Percentiles rank a stretch among this genome's conserved stretches.
phyloP scores from a whole-genome alignment of 2,113 vertebrate genomes.

The Eretmochelys imbricata region DNA sequence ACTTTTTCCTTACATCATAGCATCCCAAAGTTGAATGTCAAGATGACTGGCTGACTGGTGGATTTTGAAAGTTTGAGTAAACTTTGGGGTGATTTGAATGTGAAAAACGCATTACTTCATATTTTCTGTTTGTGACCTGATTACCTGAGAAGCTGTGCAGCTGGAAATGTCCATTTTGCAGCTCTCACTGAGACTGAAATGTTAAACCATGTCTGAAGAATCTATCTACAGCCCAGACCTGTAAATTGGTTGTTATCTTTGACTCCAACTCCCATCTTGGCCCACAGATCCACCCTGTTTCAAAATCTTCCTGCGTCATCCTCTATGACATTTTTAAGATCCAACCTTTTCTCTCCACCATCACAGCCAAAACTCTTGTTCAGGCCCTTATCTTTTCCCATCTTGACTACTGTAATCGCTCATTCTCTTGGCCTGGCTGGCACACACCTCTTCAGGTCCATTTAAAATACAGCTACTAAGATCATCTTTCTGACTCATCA shows the following conservation, averaged over 20 bases:
- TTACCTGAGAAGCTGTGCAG: background rate
- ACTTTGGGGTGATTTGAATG: rapidly evolving
- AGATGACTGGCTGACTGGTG: background rate
- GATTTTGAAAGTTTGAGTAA: background rate
- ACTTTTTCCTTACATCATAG: background rate
- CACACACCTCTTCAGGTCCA: rapidly evolving
- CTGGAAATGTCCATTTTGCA: background rate
- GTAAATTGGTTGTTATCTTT: conserved; percentile 13
- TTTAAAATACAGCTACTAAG: background rate
- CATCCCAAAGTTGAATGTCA: background rate
- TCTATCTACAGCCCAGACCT: background rate
- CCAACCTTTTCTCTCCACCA: background rate
- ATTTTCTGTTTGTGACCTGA: background rate
- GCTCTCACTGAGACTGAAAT: background rate
- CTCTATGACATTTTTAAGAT: background rate
- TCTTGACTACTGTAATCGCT: rapidly evolving
- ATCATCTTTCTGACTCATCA: rapidly evolving
- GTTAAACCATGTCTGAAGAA: background rate
- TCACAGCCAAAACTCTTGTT: background rate
- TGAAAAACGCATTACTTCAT: rapidly evolving
- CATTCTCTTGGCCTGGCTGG: background rate
- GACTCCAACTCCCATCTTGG: background rate
- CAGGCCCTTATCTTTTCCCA: background rate
- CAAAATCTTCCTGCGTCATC: conserved; percentile 1
- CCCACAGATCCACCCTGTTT: conserved; percentile 12